These are phyloP conservation scores for Pocota personata DNA, from an alignment of 2,888 invertebrate genomes.

Conservation along the genomic window DNA sequence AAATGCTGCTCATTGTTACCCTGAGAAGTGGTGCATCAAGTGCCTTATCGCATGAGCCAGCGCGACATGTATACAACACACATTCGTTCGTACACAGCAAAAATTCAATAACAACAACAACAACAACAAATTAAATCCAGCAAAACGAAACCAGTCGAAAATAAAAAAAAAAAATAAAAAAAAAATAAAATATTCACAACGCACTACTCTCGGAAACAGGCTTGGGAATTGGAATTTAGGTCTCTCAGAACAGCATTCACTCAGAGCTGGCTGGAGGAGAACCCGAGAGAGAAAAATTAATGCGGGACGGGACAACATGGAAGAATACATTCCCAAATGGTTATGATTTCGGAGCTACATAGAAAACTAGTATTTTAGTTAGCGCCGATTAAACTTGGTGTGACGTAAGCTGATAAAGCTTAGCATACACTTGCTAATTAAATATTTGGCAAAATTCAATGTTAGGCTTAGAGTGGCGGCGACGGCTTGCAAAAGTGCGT, in stretches of 20 bases:
- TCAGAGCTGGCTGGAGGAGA: constrained; percentile 73
- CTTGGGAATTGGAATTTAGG: constrained; percentile 63
- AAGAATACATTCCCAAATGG: not conserved
- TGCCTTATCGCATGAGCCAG: constrained; percentile 44
- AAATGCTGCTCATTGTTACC: constrained; percentile 46
- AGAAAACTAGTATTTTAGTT: not conserved
- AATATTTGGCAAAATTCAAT: not conserved
- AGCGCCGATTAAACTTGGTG: not conserved
- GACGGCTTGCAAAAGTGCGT: not conserved
- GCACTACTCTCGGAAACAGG: constrained; percentile 62
- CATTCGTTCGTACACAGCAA: not conserved
- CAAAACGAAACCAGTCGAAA: constrained; percentile 56
- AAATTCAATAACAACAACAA: not conserved
- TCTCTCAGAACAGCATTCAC: constrained; percentile 45
- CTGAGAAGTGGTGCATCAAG: constrained; percentile 59
- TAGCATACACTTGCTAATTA: constrained; percentile 12
- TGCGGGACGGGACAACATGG: constrained; percentile 8
- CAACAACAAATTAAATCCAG: constrained; percentile 33
- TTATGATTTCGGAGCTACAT: not conserved
- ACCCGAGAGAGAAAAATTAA: constrained; percentile 4
- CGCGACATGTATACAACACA: constrained; percentile 10
- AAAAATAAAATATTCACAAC: constrained; percentile 54
- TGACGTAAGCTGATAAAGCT: constrained; percentile 16
- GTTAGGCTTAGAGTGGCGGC: not conserved
- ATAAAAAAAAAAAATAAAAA: constrained; percentile 27